Evolutionary conservation across 2,888 invertebrate genomes (phyloP), one percentile per base, ranked within the genome.

Genomic region (Lasioglossum leucozonium): DNA sequence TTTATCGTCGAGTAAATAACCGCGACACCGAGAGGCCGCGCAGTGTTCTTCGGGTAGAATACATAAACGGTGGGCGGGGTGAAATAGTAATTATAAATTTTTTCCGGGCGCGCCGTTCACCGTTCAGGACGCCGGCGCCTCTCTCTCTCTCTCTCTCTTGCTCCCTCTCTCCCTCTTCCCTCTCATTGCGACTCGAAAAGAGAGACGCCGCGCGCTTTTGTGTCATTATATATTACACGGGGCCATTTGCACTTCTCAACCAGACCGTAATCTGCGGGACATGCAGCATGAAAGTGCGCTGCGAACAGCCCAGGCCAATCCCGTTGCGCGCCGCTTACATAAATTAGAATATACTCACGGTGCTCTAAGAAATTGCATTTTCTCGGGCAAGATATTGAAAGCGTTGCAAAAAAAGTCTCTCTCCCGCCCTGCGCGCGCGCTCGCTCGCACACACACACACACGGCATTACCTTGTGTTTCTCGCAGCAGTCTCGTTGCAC

Each of bases 41-140:
- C n/a, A n/a, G 71, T 18, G 65, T 71, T 55, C 55, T 65, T 30
- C 30, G 42, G 58, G 10, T 4, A 62, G 71, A 47, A 72, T 77
- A n/a, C n/a, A 58, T 62, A 44, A 75, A 69, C 71, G 74, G 30
- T 18, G 34, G 34, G 40, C 16, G 37, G 44, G 79, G 74, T 79
- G 82, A 87, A 85, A 85, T 80, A 62, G 83, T 86, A 81, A 86
- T 86, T 80, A 80, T 69, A 81, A 69, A 83, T 79, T 87, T 58
- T 87, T 87, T 75, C 73, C 73, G 34, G 30, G 51, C n/a, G 51
- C n/a, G n/a, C n/a, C n/a, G n/a, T n/a, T n/a, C n/a, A n/a, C n/a
- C 73, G 80, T 34, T 58, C 73, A 44, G 62, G 85, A 82, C 75
- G 85, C 62, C 67, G 81, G 79, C 85, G 82, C 85, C 77, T 51